Evolutionary conservation across 2,888 invertebrate genomes (phyloP), one percentile per base, ranked within the genome.

Genomic region (Alviniconcha strummeri): DNA sequence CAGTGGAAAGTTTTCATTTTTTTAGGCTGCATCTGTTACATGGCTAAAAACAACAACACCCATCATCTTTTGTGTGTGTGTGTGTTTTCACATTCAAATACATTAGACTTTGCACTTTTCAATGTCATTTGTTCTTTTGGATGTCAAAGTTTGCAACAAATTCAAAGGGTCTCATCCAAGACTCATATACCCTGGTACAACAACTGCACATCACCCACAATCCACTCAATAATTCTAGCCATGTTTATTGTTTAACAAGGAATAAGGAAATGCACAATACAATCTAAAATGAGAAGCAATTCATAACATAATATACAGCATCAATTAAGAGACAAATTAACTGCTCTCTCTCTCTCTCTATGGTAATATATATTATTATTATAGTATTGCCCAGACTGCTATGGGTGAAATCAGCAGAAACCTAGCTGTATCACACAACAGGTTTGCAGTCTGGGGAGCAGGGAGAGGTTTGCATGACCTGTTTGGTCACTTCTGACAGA

Each of bases 241-340:
- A 79, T 79, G 55, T 79, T 79, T 79, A 64, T 64, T 79, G 7
- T 79, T 52, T 54, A 52, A 74, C 36, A 19, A 74, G 74, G 74
- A 79, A 64, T 79, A 36, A 64, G 78, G 78, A 79, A 77, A 79
- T 79, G 78, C 60, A 60, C 64, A 79, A 79, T 79, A 79, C 64
- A 79, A 52, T 79, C 78, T 79, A 79, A 79, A 79, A 80, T 69
- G 52, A 71, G 19, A 71, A 80, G 55, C 54, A 52, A 80, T 55
- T 71, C 54, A 80, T 60, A 69, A 71, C 80, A 80, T 71, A 19
- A 54, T 80, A 69, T 80, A 80, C 80, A 80, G 52, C 60, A 60
- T 60, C 69, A 80, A 71, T 55, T 17, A 71, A 80, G 19, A 64
- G 36, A 54, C 60, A 69, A 55, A n/a, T 17, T 54, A 55, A 57